These are phyloP conservation scores for Nothura maculosa DNA, from an alignment of 2,797 vertebrate genomes.

Conservation along the genomic window DNA sequence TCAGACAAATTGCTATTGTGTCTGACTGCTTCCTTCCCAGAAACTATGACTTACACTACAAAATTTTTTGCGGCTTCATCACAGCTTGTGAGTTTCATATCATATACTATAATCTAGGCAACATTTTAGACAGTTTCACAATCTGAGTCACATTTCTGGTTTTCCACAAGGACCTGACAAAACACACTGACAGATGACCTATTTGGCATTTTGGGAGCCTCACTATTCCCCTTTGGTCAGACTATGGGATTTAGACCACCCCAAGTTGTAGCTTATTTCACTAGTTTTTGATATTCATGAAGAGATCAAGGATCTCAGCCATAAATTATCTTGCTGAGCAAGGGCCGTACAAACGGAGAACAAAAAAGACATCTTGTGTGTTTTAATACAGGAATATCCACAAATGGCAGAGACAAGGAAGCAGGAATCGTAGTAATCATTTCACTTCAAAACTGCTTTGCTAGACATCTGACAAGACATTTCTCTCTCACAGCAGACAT, in stretches of 20 bases:
- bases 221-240: neutral
- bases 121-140: neutral
- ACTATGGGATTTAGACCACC: neutral
- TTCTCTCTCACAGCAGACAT: neutral
- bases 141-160: neutral
- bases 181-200: neutral
- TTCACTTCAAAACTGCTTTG: neutral
- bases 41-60: fast-evolving
- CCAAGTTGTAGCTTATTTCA: slow-evolving; percentile 1
- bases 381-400: neutral
- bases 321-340: neutral
- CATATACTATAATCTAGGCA: neutral
- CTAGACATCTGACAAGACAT: neutral
- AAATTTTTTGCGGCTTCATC: neutral
- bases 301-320: neutral
- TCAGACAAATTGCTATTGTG: neutral
- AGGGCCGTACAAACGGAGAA: neutral
- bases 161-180: slow-evolving; percentile 16
- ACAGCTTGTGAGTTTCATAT: neutral
- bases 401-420: neutral
- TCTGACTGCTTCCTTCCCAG: neutral
- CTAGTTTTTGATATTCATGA: neutral
- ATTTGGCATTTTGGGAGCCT: neutral
- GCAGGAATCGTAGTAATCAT: neutral
- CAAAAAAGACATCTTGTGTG: neutral